Evolutionary conservation across 2,888 invertebrate species (phyloP).

Genomic region (Zonitis immaculata): DNA sequence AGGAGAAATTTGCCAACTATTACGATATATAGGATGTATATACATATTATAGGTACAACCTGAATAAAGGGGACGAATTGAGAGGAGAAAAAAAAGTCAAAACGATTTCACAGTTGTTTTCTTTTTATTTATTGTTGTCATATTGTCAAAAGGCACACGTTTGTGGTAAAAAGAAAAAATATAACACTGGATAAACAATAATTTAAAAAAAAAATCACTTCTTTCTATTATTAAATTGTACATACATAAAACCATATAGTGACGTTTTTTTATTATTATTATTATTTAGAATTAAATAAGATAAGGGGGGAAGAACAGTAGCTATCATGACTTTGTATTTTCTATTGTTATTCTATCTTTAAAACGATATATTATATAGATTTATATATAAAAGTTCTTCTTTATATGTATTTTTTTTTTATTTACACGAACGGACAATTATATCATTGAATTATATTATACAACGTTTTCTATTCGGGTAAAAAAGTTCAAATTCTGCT

Average conservation of each 20-base stretch:
- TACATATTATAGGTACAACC: too few species aligned
- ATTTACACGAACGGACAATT: constrained; percentile 48
- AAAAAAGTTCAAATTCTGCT: constrained; percentile 43
- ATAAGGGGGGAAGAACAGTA: constrained; percentile 28
- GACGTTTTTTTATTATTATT: too few species aligned
- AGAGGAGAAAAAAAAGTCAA: neutral
- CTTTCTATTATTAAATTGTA: constrained; percentile 6
- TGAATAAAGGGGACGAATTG: neutral
- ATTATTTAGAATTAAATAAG: too few species aligned
- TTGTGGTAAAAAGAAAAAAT: constrained; percentile 3
- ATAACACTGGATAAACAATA: constrained; percentile 21
- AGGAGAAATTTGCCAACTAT: neutral
- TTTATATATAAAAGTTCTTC: neutral
- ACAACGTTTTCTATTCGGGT: constrained; percentile 40
- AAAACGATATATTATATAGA: constrained; percentile 13
- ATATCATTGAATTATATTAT: constrained; percentile 50
- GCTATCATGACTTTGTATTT: constrained; percentile 40
- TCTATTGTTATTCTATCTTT: constrained; percentile 39
- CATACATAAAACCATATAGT: constrained; percentile 1
- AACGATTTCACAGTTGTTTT: neutral
- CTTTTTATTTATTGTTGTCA: constrained; percentile 6
- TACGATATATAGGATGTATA: too few species aligned
- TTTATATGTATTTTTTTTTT: constrained; percentile 35
- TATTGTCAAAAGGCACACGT: too few species aligned
- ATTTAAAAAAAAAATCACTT: constrained; percentile 12